Percentiles rank a stretch among this genome's conserved stretches.
Conservation (phyloP, 1,140 invertebrate species). For the Pogonus chalceus region DNA sequence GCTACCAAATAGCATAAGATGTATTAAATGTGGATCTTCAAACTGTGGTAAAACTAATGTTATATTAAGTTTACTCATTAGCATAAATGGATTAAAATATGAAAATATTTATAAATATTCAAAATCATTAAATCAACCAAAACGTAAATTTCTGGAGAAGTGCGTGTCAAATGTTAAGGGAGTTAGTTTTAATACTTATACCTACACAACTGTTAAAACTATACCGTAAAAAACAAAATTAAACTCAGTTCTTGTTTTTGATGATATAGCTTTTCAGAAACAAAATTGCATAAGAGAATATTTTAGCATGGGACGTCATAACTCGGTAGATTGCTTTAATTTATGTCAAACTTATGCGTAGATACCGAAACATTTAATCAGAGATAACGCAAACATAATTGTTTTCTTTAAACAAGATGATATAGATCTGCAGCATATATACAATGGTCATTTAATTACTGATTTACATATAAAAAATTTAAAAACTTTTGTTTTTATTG, state of each 20-base stretch:
- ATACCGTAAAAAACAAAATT: conserved; percentile 17
- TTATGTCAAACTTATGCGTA: conserved; percentile 32
- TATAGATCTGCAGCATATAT: conserved; percentile 35
- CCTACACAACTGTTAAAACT: conserved; percentile 25
- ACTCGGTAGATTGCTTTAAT: conserved; percentile 30
- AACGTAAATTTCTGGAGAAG: conserved; percentile 23
- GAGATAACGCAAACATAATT: conserved; percentile 35
- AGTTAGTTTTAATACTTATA: conserved; percentile 25
- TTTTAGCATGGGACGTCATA: conserved; percentile 34
- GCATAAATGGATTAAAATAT: conserved; percentile 28
- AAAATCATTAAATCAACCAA: conserved; percentile 30
- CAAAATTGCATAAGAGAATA: conserved; percentile 31
- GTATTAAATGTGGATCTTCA: conserved; percentile 17
- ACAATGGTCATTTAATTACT: conserved; percentile 33
- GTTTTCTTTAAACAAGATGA: conserved; percentile 36
- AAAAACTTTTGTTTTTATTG: conserved; percentile 27
- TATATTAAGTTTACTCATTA: too few species aligned
- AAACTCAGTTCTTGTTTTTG: conserved; percentile 33
- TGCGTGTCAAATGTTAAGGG: conserved; percentile 20
- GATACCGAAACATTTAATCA: conserved; percentile 35
- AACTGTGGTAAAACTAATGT: conserved; percentile 32
- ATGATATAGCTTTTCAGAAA: conserved; percentile 32
- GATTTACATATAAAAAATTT: conserved; percentile 32
- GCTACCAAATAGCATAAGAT: neutral
- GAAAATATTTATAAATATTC: conserved; percentile 32